Percentiles rank a stretch among this genome's conserved stretches.
phyloP scores from a whole-genome alignment of 2,797 vertebrate species.

The Leptoclinus maculatus region DNA sequence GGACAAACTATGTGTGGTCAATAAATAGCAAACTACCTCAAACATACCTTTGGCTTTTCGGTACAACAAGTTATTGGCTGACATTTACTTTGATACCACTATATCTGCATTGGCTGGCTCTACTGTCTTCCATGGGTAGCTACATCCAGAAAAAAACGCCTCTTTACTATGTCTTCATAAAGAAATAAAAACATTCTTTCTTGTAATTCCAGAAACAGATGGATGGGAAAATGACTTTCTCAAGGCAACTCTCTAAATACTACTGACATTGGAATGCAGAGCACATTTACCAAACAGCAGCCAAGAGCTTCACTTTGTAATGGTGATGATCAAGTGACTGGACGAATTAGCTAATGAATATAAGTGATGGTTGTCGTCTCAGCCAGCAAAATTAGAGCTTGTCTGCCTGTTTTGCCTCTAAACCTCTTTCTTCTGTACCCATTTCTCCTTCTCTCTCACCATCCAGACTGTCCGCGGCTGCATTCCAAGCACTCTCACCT shows the following conservation, averaged over 20 bases:
- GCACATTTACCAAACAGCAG: not conserved
- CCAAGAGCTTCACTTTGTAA: constrained; percentile 4
- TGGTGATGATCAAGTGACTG: not conserved
- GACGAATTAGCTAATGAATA: not conserved
- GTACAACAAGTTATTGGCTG: not conserved
- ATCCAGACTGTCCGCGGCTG: not conserved
- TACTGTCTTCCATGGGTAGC: not conserved
- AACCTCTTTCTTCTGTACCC: not conserved
- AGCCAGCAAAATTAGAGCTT: not conserved
- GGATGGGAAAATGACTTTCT: not conserved
- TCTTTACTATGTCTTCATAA: not conserved
- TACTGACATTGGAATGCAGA: not conserved
- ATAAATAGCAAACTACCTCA: not conserved
- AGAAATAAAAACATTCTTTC: not conserved
- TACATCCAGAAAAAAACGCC: not conserved
- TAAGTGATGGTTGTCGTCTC: constrained; percentile 2
- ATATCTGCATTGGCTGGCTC: not conserved
- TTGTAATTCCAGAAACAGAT: not conserved
- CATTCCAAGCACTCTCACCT: constrained; percentile 17
- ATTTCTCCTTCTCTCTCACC: constrained; percentile 12
- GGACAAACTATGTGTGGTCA: not conserved
- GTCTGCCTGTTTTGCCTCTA: not conserved
- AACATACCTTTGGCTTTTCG: not conserved
- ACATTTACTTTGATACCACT: not conserved
- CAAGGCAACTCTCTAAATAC: not conserved